Percentiles rank a stretch among this genome's conserved stretches.
Conservation (phyloP, 2,113 vertebrate species). For the cattle (Bos taurus) region ARS-UCD2.0 NC_037343.1:49151501-49152000, state of each 20-base stretch:
- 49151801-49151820: neutral
- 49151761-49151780: neutral
- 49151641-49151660: neutral
- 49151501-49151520: neutral
- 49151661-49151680: neutral
- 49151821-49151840: neutral
- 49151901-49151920: neutral
- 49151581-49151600: neutral
- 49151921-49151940: neutral
- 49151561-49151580: neutral
- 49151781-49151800: neutral
- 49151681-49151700: neutral
- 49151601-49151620: neutral
- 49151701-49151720: neutral
- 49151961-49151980: no score
- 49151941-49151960: fast-evolving
- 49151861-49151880: fast-evolving
- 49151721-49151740: neutral
- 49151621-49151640: neutral
- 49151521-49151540: neutral
- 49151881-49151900: fast-evolving
- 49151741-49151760: neutral
- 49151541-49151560: neutral
- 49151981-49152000: no score
- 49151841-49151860: neutral